phyloP scores from a whole-genome alignment of 2,888 invertebrate genomes.

The Dorcus parallelipipedus region DNA sequence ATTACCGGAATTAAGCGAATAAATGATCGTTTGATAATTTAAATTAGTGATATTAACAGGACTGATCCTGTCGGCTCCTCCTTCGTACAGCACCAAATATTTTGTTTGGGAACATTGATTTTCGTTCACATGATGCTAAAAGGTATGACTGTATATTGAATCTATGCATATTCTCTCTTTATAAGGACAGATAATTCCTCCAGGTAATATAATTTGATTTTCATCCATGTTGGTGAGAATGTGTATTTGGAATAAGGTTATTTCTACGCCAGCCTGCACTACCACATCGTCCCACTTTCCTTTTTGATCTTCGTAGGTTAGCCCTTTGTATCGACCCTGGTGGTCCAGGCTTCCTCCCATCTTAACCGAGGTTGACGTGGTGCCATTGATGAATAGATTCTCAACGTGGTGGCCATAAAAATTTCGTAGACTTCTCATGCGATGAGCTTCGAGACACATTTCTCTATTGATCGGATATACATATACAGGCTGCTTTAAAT shows the following conservation, averaged over 20 bases:
- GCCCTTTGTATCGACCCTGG: not conserved
- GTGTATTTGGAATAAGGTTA: not conserved
- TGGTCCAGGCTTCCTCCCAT: not conserved
- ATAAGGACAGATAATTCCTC: not conserved
- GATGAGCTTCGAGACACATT: conserved; percentile 1
- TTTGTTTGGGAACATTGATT: not conserved
- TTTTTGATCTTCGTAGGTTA: not conserved
- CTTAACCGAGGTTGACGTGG: not conserved
- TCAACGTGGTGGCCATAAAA: not conserved
- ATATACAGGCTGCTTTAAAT: too few species aligned
- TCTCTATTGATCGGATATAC: not conserved
- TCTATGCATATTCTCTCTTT: not conserved
- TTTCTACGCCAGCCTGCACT: not conserved
- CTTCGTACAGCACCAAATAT: not conserved
- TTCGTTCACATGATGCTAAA: not conserved
- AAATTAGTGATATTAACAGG: not conserved
- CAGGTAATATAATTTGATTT: not conserved
- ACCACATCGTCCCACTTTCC: not conserved
- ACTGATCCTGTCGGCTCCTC: not conserved
- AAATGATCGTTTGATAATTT: not conserved
- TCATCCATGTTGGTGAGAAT: not conserved
- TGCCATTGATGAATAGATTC: not conserved
- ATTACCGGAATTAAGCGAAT: not conserved
- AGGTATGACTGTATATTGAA: not conserved
- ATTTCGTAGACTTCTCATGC: not conserved